Percentiles rank a stretch among this genome's conserved stretches.
Conservation (phyloP, 2,888 invertebrate species). For the Eilema caniola region DNA sequence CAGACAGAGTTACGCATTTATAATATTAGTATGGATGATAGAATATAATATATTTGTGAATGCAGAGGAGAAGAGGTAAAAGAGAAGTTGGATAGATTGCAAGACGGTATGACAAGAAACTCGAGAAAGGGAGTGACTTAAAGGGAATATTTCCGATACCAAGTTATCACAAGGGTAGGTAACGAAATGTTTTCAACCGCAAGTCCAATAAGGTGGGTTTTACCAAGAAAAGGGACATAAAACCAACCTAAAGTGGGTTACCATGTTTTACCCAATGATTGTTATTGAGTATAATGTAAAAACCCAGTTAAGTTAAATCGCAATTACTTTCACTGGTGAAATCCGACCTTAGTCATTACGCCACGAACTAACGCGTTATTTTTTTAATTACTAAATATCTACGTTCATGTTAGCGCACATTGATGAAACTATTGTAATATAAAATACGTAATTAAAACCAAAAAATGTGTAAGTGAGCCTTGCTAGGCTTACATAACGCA, state of each 20-base stretch:
- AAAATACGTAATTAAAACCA: conserved; percentile 19
- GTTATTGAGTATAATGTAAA: neutral
- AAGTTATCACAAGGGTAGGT: too few species aligned
- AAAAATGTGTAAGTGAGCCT: conserved; percentile 11
- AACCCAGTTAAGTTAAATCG: neutral
- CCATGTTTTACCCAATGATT: neutral
- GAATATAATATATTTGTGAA: too few species aligned
- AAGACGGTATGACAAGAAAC: neutral
- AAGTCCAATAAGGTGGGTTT: too few species aligned
- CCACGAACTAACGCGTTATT: conserved; percentile 26
- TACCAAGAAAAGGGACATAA: neutral
- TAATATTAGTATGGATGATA: too few species aligned
- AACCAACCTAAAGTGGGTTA: neutral
- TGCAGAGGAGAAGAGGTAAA: too few species aligned
- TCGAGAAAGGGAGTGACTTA: neutral
- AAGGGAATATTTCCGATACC: too few species aligned
- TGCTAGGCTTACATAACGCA: conserved; percentile 30
- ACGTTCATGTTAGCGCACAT: conserved; percentile 22
- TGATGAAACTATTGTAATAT: neutral
- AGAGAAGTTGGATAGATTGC: too few species aligned
- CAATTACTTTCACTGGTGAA: neutral
- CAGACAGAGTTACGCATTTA: too few species aligned
- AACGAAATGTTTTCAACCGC: too few species aligned
- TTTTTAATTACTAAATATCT: conserved; percentile 34
- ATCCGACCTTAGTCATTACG: conserved; percentile 4